A percentile compares a stretch with the other conserved stretches of the same genome.
Evolutionary conservation across 1,140 invertebrate species (phyloP).

Genomic region (Macrosteles quadrilineatus): DNA sequence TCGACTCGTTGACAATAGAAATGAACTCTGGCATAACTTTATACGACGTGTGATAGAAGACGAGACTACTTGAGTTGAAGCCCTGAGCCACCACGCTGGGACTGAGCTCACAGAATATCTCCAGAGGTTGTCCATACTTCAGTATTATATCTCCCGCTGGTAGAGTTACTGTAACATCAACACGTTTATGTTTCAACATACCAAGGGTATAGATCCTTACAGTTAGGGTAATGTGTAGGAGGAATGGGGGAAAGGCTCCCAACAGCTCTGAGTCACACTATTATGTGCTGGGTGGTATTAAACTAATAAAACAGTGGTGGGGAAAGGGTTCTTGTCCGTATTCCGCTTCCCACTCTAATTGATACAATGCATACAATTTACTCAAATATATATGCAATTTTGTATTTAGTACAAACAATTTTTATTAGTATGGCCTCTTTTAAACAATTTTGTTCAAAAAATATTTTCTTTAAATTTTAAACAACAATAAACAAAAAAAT

Average conservation of each 20-base stretch:
- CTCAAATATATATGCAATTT: too few relatives aligned
- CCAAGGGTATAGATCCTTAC: neutral
- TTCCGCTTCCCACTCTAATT: neutral
- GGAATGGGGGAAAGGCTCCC: too few relatives aligned
- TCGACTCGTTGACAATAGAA: conserved; percentile 53
- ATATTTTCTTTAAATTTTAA: too few relatives aligned
- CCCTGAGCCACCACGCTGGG: conserved; percentile 45
- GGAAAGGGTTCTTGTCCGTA: neutral
- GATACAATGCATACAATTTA: neutral
- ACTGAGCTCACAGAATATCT: conserved; percentile 55
- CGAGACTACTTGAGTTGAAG: conserved; percentile 51
- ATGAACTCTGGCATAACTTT: conserved; percentile 50
- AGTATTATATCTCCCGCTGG: conserved; percentile 56
- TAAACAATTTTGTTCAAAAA: neutral
- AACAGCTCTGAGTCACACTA: too few relatives aligned
- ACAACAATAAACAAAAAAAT: neutral
- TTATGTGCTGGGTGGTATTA: neutral
- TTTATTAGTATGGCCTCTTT: neutral
- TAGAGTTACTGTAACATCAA: conserved; percentile 50
- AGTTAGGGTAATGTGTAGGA: neutral
- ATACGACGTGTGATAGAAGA: conserved; percentile 52
- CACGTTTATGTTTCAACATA: neutral
- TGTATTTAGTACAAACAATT: too few relatives aligned
- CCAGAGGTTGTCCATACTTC: conserved; percentile 52
- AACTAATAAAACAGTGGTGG: neutral